Percentiles rank a stretch among this genome's conserved stretches.
These are phyloP conservation scores for Agriopis aurantiaria DNA, from an alignment of 2,888 invertebrate species.

Conservation along the genomic window DNA sequence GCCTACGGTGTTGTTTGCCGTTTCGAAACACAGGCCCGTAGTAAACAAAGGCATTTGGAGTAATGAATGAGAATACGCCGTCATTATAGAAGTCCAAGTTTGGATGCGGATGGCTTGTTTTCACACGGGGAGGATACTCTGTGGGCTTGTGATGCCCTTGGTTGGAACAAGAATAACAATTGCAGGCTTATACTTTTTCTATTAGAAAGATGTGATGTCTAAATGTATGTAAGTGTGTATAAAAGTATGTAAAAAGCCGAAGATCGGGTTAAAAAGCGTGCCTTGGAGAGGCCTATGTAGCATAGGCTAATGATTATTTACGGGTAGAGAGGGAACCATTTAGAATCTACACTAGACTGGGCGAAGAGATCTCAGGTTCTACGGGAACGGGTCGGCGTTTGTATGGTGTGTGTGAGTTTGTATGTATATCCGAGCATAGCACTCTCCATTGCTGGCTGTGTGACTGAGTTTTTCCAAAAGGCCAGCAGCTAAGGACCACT, in stretches of 20 bases:
- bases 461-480: no score
- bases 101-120: slow-evolving; percentile 1
- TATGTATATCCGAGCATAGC: no score
- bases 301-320: no score
- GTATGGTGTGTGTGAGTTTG: no score
- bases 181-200: background rate
- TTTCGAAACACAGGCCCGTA: slow-evolving; percentile 47
- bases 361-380: no score
- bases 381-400: no score
- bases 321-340: no score
- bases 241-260: no score
- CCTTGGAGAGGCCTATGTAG: background rate
- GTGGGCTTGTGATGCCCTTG: slow-evolving; percentile 1
- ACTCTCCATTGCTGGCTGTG: no score
- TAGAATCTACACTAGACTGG: no score
- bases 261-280: background rate
- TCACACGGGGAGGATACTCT: background rate
- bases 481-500: no score
- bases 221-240: background rate
- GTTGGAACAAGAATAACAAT: background rate
- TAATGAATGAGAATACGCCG: slow-evolving; percentile 24
- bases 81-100: slow-evolving; percentile 12
- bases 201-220: background rate
- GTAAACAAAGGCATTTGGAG: slow-evolving; percentile 43
- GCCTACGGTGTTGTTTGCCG: slow-evolving; percentile 49